Percentiles rank a stretch among this genome's conserved stretches.
These are phyloP conservation scores for Hyppa rectilinea DNA, from an alignment of 2,888 invertebrate species.

Conservation along the genomic window DNA sequence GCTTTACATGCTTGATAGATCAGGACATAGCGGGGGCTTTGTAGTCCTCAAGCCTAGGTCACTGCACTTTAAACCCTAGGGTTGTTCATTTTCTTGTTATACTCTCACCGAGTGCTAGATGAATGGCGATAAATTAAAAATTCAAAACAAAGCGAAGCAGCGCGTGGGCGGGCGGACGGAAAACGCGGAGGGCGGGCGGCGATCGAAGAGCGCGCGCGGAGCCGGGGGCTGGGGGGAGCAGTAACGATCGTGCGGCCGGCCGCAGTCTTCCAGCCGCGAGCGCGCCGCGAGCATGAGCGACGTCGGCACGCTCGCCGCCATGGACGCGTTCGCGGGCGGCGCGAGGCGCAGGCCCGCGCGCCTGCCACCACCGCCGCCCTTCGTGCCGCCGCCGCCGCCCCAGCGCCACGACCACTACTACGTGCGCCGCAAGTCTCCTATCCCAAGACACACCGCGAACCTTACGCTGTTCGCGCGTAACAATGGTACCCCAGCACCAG, in stretches of 20 bases:
- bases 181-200: constrained; percentile 87
- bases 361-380: constrained; percentile 88
- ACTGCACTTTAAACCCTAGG: constrained; percentile 71
- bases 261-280: constrained; percentile 90
- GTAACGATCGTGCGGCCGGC: constrained; percentile 83
- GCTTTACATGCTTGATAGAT: constrained; percentile 8
- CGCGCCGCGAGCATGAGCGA: constrained; percentile 89
- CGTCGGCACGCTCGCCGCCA: constrained; percentile 90
- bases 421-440: constrained; percentile 89
- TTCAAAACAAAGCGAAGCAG: constrained; percentile 87
- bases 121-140: constrained; percentile 90
- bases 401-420: constrained; percentile 88
- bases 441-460: constrained; percentile 84
- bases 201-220: constrained; percentile 89
- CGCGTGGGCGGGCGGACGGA: constrained; percentile 85
- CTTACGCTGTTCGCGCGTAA: constrained; percentile 88
- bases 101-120: constrained; percentile 79
- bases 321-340: constrained; percentile 90
- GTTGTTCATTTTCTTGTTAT: constrained; percentile 77
- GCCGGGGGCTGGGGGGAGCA: constrained; percentile 79
- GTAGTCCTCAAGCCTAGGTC: constrained; percentile 63
- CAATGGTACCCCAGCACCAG: constrained; percentile 82
- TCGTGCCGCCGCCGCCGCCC: constrained; percentile 88
- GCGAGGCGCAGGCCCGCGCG: constrained; percentile 87
- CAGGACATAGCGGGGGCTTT: background rate